phyloP scores from a whole-genome alignment of 2,888 invertebrate species.

The Eupeodes luniger region DNA sequence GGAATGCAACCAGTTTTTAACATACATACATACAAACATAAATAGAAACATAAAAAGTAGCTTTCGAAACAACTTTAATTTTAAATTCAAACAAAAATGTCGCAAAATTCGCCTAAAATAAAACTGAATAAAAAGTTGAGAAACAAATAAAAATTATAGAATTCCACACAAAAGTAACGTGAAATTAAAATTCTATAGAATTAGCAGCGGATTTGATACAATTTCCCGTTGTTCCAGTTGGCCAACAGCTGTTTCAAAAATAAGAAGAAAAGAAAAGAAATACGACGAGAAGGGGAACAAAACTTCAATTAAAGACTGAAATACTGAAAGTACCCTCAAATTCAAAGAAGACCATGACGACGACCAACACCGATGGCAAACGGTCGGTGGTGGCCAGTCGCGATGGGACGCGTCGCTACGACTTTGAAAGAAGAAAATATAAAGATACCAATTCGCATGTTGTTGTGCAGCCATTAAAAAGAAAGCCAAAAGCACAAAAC shows the following conservation, averaged over 20 bases:
- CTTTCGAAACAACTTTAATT: conserved; percentile 3
- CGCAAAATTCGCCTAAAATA: not conserved
- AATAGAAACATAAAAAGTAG: not conserved
- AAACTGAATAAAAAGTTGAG: not conserved
- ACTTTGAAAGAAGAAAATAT: conserved; percentile 36
- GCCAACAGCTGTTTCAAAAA: conserved; percentile 66
- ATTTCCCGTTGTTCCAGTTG: conserved; percentile 69
- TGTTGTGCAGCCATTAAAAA: conserved; percentile 59
- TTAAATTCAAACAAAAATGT: not conserved
- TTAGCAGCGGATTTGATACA: conserved; percentile 66
- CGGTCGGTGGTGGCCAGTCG: not conserved
- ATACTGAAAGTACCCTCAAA: conserved; percentile 2
- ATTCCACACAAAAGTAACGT: not conserved
- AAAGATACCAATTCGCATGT: conserved; percentile 55
- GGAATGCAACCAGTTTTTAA: not conserved
- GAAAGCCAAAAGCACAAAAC: conserved; percentile 57
- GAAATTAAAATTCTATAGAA: conserved; percentile 46
- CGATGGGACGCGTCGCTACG: no score
- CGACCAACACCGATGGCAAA: not conserved
- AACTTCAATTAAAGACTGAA: conserved; percentile 61
- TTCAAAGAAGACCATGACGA: conserved; percentile 12
- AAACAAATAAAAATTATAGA: not conserved
- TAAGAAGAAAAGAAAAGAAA: conserved; percentile 24
- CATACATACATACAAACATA: not conserved
- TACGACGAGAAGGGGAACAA: conserved; percentile 16